Conservation (phyloP, 64 coral and sea anemone genomes). For the Platygyra sinensis region DNA sequence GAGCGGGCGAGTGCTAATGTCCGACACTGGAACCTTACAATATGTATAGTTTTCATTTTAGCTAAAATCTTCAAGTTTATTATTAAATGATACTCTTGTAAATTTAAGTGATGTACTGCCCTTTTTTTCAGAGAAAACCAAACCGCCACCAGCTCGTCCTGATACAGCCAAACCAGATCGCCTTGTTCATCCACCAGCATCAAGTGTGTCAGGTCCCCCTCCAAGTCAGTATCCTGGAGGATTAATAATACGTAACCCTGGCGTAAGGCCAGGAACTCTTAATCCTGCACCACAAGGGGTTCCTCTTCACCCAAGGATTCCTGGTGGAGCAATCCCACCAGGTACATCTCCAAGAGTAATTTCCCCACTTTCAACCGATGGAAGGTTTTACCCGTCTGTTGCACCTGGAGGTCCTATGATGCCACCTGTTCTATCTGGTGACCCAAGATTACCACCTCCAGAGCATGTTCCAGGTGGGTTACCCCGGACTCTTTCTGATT, state of each 20-base stretch:
- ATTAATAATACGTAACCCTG: slow-evolving; percentile 31
- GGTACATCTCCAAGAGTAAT: not conserved
- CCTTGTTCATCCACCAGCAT: slow-evolving; percentile 48
- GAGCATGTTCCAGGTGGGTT: not conserved
- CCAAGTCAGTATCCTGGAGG: slow-evolving; percentile 8
- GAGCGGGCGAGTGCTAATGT: too few relatives aligned
- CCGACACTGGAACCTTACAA: too few relatives aligned
- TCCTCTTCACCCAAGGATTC: slow-evolving; percentile 51
- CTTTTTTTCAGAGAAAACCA: slow-evolving; percentile 57
- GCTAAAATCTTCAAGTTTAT: too few relatives aligned
- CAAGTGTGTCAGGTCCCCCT: not conserved
- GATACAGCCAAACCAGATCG: slow-evolving; percentile 71
- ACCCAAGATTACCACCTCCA: not conserved
- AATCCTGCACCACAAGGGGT: slow-evolving; percentile 1
- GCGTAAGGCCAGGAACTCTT: slow-evolving; percentile 11
- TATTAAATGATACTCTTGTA: too few relatives aligned
- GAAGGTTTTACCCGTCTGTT: slow-evolving; percentile 10
- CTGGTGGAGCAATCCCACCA: slow-evolving; percentile 26
- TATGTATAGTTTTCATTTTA: too few relatives aligned
- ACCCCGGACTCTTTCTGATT: not conserved
- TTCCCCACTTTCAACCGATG: not conserved
- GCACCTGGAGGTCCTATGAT: not conserved
- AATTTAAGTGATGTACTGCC: not conserved
- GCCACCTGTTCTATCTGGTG: not conserved
- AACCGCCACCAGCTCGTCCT: slow-evolving; percentile 64